Percentiles rank a stretch among this genome's conserved stretches.
These are phyloP conservation scores for Campoletis sonorensis DNA, from an alignment of 1,140 invertebrate genomes.

Conservation along the genomic window DNA sequence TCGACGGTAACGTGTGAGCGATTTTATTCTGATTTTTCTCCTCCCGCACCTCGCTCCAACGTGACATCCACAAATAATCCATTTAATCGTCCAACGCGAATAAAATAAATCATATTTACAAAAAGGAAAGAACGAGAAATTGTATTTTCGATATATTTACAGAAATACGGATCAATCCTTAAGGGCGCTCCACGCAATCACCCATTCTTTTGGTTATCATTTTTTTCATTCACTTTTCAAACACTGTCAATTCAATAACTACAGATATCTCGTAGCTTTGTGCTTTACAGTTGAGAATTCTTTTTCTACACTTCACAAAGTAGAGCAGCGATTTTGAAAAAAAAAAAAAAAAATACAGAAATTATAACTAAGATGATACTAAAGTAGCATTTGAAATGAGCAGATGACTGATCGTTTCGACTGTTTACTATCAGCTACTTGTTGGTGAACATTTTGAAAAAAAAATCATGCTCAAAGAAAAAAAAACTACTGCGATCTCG, in stretches of 20 bases:
- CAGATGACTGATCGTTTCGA: not conserved
- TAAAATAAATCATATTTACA: conserved; percentile 10
- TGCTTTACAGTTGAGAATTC: too few species aligned
- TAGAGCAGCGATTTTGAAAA: not conserved
- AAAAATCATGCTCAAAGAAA: not conserved
- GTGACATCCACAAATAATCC: not conserved
- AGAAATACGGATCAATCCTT: not conserved
- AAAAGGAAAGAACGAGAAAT: not conserved
- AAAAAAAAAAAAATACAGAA: not conserved
- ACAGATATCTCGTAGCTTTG: too few species aligned
- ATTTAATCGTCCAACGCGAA: not conserved
- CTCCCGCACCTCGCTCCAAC: not conserved
- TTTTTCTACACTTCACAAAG: too few species aligned
- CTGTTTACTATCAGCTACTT: not conserved
- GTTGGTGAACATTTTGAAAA: not conserved
- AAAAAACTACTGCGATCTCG: not conserved
- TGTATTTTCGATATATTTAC: not conserved
- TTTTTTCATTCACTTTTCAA: too few species aligned
- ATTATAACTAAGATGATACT: not conserved
- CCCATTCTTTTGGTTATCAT: too few species aligned
- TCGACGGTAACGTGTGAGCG: not conserved
- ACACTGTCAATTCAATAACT: too few species aligned
- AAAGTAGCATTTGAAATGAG: not conserved
- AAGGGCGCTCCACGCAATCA: not conserved
- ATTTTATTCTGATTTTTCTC: not conserved